These are phyloP conservation scores for Leptobrachium ailaonicum DNA, from an alignment of 2,113 vertebrate genomes.

Conservation along the genomic window DNA sequence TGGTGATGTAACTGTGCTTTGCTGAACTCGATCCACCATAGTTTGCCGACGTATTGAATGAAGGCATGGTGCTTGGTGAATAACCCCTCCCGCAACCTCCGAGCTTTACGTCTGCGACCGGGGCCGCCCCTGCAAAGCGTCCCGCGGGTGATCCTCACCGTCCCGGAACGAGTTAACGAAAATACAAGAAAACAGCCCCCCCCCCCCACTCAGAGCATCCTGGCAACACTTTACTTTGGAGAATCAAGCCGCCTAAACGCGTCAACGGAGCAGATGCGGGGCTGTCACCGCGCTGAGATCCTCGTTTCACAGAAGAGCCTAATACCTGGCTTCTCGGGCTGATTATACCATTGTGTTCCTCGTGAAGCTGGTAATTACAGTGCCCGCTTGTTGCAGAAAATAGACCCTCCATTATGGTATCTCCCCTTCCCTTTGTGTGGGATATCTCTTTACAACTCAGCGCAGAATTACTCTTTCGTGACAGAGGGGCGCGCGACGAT, in stretches of 20 bases:
- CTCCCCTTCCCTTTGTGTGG: not conserved
- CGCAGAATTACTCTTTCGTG: not conserved
- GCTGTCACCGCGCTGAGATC: constrained; percentile 3
- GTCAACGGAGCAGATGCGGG: constrained; percentile 14
- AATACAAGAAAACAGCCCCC: too few relatives aligned
- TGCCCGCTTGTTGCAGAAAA: not conserved
- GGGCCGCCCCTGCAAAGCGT: too few relatives aligned
- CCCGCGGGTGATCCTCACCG: too few relatives aligned
- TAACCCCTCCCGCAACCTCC: too few relatives aligned
- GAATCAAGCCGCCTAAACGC: constrained; percentile 25
- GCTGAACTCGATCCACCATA: too few relatives aligned
- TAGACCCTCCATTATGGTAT: not conserved
- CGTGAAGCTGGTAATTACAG: constrained; percentile 23
- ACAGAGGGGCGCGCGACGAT: not conserved
- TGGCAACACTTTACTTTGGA: constrained; percentile 8
- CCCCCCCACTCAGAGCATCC: too few relatives aligned
- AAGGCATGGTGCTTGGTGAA: too few relatives aligned
- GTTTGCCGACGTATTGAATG: too few relatives aligned
- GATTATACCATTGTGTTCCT: constrained; percentile 30
- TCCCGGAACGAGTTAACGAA: too few relatives aligned
- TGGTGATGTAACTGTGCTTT: too few relatives aligned
- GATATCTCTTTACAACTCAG: not conserved
- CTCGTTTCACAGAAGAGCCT: constrained; percentile 1
- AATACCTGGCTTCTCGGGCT: constrained; percentile 25
- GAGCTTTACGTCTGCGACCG: too few relatives aligned